These are phyloP conservation scores for Calameuta filiformis DNA, from an alignment of 2,888 invertebrate species.

Conservation along the genomic window DNA sequence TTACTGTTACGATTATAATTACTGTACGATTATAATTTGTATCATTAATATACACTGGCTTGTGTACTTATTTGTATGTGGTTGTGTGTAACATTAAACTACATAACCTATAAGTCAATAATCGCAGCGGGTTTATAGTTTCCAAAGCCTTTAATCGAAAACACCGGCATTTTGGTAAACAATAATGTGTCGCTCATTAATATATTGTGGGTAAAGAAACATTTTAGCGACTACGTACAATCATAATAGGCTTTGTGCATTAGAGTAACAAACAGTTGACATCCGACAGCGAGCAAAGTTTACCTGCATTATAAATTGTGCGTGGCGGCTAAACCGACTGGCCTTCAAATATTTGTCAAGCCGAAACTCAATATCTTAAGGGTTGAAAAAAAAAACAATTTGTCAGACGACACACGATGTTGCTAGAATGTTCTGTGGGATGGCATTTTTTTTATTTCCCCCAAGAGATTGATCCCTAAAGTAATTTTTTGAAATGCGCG, in stretches of 20 bases:
- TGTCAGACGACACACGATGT: slow-evolving; percentile 39
- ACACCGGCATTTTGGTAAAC: slow-evolving; percentile 6
- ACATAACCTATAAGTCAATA: slow-evolving; percentile 6
- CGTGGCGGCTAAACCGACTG: slow-evolving; percentile 29
- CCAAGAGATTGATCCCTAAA: no score
- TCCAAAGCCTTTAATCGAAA: slow-evolving; percentile 53
- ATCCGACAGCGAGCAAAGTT: slow-evolving; percentile 30
- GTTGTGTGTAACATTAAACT: neutral
- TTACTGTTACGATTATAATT: neutral
- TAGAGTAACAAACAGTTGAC: slow-evolving; percentile 27
- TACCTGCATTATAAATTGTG: slow-evolving; percentile 45
- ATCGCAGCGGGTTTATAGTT: slow-evolving; percentile 40
- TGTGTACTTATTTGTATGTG: neutral
- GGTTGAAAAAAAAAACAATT: slow-evolving; percentile 47
- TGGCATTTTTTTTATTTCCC: neutral
- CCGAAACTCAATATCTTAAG: slow-evolving; percentile 46
- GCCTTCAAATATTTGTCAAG: slow-evolving; percentile 38
- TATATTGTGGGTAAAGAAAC: slow-evolving; percentile 5
- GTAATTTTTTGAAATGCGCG: neutral
- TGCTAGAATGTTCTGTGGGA: neutral
- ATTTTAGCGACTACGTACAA: slow-evolving; percentile 31
- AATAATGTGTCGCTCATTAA: slow-evolving; percentile 12
- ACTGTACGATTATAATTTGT: neutral
- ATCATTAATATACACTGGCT: neutral
- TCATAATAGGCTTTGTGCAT: slow-evolving; percentile 37